These are phyloP conservation scores for Oryzias curvinotus DNA, from an alignment of 2,113 vertebrate species.

Conservation along the genomic window DNA sequence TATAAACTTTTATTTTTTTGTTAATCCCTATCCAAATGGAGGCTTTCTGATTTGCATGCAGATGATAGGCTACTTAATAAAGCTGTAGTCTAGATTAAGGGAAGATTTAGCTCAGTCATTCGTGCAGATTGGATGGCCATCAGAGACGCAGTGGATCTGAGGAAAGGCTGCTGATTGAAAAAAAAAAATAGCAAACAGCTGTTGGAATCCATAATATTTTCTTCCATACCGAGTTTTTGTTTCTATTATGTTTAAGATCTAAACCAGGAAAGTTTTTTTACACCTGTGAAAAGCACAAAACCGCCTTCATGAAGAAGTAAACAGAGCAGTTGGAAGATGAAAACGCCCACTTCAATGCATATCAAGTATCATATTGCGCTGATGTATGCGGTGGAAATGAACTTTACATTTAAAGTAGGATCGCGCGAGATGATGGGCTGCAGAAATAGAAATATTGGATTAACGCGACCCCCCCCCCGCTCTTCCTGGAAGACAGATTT, in stretches of 20 bases:
- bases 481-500: too few relatives aligned
- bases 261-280: constrained; percentile 57
- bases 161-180: constrained; percentile 87
- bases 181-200: constrained; percentile 90
- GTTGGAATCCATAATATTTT: constrained; percentile 64
- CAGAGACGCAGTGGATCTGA: constrained; percentile 88
- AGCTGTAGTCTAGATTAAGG: constrained; percentile 83
- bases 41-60: constrained; percentile 87
- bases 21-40: constrained; percentile 72
- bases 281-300: constrained; percentile 34
- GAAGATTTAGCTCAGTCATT: constrained; percentile 91
- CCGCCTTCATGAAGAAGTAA: constrained; percentile 17
- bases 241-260: too few relatives aligned
- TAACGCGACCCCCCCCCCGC: constrained; percentile 5
- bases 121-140: constrained; percentile 85
- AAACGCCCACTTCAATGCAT: constrained; percentile 38
- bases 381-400: constrained; percentile 32
- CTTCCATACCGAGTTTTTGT: too few relatives aligned
- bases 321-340: constrained; percentile 30
- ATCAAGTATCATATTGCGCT: constrained; percentile 43
- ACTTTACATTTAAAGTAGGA: constrained; percentile 30
- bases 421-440: constrained; percentile 3
- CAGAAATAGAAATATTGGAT: constrained; percentile 42
- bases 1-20: constrained; percentile 77
- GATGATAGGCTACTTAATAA: constrained; percentile 84